Conservation (phyloP, 1,140 invertebrate genomes). For the Drosophila athabasca region DNA sequence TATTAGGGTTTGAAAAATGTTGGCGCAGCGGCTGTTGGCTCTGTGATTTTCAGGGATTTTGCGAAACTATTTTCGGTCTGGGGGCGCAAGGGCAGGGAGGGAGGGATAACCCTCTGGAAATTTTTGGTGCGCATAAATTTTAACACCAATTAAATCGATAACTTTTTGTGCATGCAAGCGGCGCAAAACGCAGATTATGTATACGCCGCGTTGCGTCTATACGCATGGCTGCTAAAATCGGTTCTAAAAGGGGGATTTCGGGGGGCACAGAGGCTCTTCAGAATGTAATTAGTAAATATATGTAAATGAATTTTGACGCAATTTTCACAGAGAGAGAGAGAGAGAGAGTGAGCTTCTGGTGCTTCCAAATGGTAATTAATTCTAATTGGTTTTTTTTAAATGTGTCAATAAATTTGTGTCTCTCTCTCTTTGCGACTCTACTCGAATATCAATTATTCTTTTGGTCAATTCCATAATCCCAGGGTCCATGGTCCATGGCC, state of each 20-base stretch:
- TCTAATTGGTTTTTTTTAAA: conserved; percentile 31
- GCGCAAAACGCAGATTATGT: conserved; percentile 51
- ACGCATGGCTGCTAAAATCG: conserved; percentile 19
- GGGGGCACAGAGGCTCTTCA: conserved; percentile 13
- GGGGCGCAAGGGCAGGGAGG: not conserved
- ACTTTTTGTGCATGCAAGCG: conserved; percentile 43
- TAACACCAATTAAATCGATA: conserved; percentile 62
- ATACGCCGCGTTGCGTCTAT: conserved; percentile 48
- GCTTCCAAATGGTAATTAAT: conserved; percentile 32
- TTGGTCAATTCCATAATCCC: conserved; percentile 30
- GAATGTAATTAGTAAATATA: conserved; percentile 46
- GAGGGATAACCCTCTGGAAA: not conserved
- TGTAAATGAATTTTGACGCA: conserved; percentile 41
- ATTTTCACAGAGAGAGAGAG: conserved; percentile 8
- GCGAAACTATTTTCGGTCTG: conserved; percentile 14
- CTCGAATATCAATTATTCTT: conserved; percentile 19
- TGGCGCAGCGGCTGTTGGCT: conserved; percentile 22
- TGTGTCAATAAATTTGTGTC: conserved; percentile 9
- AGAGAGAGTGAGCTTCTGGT: not conserved
- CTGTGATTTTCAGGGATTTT: conserved; percentile 28
- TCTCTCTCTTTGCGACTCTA: too few species aligned
- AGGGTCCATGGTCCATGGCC: not conserved
- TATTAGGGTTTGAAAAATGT: conserved; percentile 47
- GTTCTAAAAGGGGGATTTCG: not conserved
- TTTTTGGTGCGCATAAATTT: conserved; percentile 53